Evolutionary conservation across 2,888 invertebrate genomes (phyloP).

Genomic region (Drosophila prolongata): DNA sequence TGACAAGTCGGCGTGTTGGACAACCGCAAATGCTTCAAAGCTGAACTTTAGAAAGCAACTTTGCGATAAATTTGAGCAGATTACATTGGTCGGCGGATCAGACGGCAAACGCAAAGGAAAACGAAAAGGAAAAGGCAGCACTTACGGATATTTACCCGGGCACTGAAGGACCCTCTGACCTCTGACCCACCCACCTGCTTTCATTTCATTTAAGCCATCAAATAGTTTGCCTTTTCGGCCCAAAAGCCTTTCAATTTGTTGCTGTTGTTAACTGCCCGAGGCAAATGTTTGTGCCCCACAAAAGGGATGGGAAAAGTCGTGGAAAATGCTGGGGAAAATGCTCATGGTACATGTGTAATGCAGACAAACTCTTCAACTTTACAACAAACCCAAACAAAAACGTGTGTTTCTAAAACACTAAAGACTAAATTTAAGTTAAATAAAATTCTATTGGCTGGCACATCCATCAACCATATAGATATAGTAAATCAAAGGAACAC

Average conservation of each 20-base stretch:
- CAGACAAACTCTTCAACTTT: constrained; percentile 11
- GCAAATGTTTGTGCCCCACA: constrained; percentile 34
- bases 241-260: constrained; percentile 42
- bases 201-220: constrained; percentile 39
- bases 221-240: constrained; percentile 42
- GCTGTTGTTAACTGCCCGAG: constrained; percentile 32
- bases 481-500: constrained; percentile 35
- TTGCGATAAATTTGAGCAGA: constrained; percentile 32
- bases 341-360: not conserved
- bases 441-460: not conserved
- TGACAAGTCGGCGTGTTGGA: constrained; percentile 2
- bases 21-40: constrained; percentile 26
- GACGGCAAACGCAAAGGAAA: constrained; percentile 6
- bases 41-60: constrained; percentile 19
- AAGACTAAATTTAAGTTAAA: constrained; percentile 14
- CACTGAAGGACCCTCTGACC: constrained; percentile 6
- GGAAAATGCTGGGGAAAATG: not conserved
- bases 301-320: constrained; percentile 2
- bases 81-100: constrained; percentile 29
- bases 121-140: no score
- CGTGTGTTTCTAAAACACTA: not conserved
- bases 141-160: constrained; percentile 19
- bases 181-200: constrained; percentile 14
- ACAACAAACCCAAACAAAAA: not conserved
- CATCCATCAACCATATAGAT: not conserved